Percentiles rank a stretch among this genome's conserved stretches.
These are phyloP conservation scores for Tychaedon coryphoeus DNA, from an alignment of 2,113 vertebrate species.

Conservation along the genomic window DNA sequence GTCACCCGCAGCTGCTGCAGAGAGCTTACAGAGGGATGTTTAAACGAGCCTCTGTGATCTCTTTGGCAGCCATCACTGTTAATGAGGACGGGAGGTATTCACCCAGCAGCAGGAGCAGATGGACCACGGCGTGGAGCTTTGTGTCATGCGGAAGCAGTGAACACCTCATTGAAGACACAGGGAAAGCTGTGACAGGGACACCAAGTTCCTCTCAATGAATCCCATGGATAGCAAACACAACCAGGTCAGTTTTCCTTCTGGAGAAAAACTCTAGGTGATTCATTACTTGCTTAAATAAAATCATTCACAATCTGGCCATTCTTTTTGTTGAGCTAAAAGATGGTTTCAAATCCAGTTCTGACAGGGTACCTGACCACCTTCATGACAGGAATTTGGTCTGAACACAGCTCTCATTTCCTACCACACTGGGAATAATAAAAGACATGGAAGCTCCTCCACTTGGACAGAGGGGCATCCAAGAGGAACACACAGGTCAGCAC, in stretches of 20 bases:
- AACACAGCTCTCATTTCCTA: neutral
- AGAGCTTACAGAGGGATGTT: neutral
- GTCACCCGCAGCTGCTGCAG: conserved; percentile 26
- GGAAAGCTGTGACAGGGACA: neutral
- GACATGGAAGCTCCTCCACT: neutral
- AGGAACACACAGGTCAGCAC: neutral
- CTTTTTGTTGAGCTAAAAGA: neutral
- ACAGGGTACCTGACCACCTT: neutral
- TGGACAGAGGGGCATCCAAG: neutral
- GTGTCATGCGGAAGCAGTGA: rapidly evolving
- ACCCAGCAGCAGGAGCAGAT: neutral
- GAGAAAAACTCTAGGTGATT: neutral
- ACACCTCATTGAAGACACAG: neutral
- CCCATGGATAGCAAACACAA: neutral
- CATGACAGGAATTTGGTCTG: neutral
- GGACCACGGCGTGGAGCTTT: neutral
- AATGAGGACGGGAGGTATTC: neutral
- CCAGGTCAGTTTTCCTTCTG: neutral
- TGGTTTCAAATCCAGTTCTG: neutral
- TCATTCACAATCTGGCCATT: rapidly evolving
- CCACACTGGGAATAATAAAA: neutral
- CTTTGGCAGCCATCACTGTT: neutral
- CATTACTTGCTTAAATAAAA: neutral
- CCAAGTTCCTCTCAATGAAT: neutral
- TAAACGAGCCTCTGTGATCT: neutral